Evolutionary conservation across 1,140 invertebrate species (phyloP), one percentile per base, ranked within the genome.

Genomic region (Xylocopa sonorina): DNA sequence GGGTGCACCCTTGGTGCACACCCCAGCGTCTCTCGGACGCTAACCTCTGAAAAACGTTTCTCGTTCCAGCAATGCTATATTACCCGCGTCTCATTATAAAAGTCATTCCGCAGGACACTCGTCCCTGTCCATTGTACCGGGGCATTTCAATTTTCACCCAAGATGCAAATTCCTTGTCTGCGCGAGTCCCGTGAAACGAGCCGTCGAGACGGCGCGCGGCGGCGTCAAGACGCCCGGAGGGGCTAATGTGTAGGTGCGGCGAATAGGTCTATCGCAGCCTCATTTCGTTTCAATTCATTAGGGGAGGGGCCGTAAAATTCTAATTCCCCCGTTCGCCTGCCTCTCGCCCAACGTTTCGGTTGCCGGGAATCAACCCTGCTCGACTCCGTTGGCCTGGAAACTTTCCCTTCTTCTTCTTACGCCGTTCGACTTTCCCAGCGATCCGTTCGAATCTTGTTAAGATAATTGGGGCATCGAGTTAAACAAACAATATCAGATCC

Each of bases 91-190:
- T 88, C 85, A 89, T 91, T 91, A 90, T 89, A 90, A 90, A 91
- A 91, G 88, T 90, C 83, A 90, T 90, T 90, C 89, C 84, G 84
- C 80, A 81, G 81, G 72, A 77, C 81, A 85, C 84, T 87, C 82
- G 78, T 87, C 76, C 77, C 80, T 83, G 85, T 79, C 85, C 83
- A 83, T 88, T 88, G 88, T 90, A 88, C 88, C 82, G 85, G 84
- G 66, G 86, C 79, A 87, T 91, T 90, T 90, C 89, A 91, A 91
- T 91, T 91, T 90, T 89, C 88, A 78, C 82, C 85, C 84, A 87
- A 89, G 88, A 91, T 91, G 90, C 89, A 91, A 91, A 91, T 90
- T 88, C 74, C 82, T 78, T 72, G 69, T 66, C 72, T 38, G 57
- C 73, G 60, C 58, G 68, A 46, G 32, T 34, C 16, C 66, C 71